Base-by-base conservation (phyloP, 2,888 invertebrate species). In the Leptopilina drosophilae region DNA sequence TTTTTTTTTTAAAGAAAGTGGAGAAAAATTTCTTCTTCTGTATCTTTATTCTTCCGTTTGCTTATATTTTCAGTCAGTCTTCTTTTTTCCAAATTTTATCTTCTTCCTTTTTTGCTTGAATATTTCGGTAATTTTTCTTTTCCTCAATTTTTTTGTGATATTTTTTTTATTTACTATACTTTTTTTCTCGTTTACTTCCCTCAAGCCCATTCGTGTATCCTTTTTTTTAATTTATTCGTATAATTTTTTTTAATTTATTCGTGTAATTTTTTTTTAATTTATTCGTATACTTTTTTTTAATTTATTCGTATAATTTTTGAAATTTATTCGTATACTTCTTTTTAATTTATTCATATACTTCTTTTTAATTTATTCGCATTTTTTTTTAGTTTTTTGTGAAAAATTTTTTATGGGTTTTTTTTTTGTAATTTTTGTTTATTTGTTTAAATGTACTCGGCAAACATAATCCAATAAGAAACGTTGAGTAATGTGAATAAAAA, bases 381-480 rank as follows among this genome's bases (percentile, higher is more conserved):
- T 62, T 7, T 8, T n/a, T 5, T 15, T 62, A 20, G 6, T 20
- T 62, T n/a, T 62, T 62, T 20, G 62, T 9, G 15, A n/a, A 3
- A 62, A 62, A 20, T 15, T 15, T 42, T 42, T 42, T 42, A 42
- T 5, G 1, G 15, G 0, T 5, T 33, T 20, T 33, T 33, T 20
- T 12, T 20, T 40, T 42, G 42, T 42, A 42, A 42, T 33, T 33
- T 40, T 33, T 64, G 0, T 12, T 64, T 64, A 0, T 12, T 64
- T 56, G 14, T 88, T 93, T 94, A 95, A 88, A 95, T 94, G 90
- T 95, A 95, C 89, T 95, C 95, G 79, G 95, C 95, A 91, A 96
- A 96, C 89, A 95, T 93, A 86, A 95, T 94, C 96, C 96, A 96
- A 89, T 96, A 96, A 83, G 95, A 94, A 82, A 93, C 92, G 89